Evolutionary conservation across 2,797 vertebrate species (phyloP), one percentile per base, ranked within the genome.

Genomic region (Pangasius larnaudii): DNA sequence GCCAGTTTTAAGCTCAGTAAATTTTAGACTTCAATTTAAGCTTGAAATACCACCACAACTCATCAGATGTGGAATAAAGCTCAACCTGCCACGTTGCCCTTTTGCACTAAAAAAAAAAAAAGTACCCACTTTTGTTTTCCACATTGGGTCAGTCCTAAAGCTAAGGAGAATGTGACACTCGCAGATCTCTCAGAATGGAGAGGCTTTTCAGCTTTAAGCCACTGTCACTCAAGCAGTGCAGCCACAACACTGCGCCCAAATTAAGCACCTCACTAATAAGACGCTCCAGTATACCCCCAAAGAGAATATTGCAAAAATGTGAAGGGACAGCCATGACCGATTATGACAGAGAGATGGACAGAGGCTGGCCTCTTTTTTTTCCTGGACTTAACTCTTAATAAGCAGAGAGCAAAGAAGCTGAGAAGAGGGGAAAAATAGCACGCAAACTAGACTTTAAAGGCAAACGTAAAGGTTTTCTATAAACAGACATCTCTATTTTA

Each of bases 51-150:
- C 39, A 59, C 53, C 42, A 30, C 27, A 8, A 79, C n/a, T 42
- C 87, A 18, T 86, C 78, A 91, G 89, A 85, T 4, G 59, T 61
- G 67, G 8, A 59, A 74, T 91, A 33, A 90, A 86, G 84, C 39
- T 65, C 51, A 67, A 86, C 85, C 78, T 74, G 87, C 88, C 90
- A 84, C 63, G 83, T 80, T 30, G 39, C 22, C 39, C 88, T 88
- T 91, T 91, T 90, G 85, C 65, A 42, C 67, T 83, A 11, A 24
- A 59, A 39, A 14, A 59, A 81, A 33, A 81, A 77, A 13, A 24
- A 9, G 11, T 84, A 75, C 84, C 72, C 80, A 46, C 88, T 89
- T 90, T 82, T 84, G 46, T 74, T 78, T 81, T 42, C 82, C 86
- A 89, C 89, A 61, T 67, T 88, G 88, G n/a, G 88, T 81, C 30